phyloP scores from a whole-genome alignment of 2,113 vertebrate genomes.

The Daphoenositta chrysoptera region DNA sequence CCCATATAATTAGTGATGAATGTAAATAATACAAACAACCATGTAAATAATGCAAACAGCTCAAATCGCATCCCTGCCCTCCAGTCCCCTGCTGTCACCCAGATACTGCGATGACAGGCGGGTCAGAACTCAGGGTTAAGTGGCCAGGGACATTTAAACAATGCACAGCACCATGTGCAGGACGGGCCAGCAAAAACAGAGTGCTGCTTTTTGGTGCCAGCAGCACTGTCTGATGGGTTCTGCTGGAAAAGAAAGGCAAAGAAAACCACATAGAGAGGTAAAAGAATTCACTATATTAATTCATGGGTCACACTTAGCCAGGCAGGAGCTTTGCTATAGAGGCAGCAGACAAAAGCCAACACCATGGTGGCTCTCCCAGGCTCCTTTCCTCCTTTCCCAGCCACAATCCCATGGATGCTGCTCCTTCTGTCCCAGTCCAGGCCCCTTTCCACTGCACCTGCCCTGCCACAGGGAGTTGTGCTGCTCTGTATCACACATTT shows the following conservation, averaged over 20 bases:
- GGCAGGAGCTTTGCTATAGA: background rate
- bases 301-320: background rate
- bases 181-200: background rate
- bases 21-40: background rate
- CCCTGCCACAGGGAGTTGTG: rapidly evolving
- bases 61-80: background rate
- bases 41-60: constrained; percentile 21
- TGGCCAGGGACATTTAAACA: background rate
- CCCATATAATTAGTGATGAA: background rate
- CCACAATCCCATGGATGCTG: background rate
- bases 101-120: background rate
- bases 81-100: background rate
- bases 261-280: background rate
- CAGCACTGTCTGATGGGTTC: background rate
- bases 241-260: background rate
- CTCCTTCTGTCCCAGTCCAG: background rate
- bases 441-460: rapidly evolving
- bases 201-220: background rate
- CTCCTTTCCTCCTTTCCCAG: background rate
- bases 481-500: background rate
- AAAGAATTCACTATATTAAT: background rate
- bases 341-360: background rate
- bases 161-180: background rate
- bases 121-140: background rate
- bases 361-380: background rate